Base-by-base conservation (phyloP, 1,140 invertebrate genomes). In the Ctenoplectra terminalis region DNA sequence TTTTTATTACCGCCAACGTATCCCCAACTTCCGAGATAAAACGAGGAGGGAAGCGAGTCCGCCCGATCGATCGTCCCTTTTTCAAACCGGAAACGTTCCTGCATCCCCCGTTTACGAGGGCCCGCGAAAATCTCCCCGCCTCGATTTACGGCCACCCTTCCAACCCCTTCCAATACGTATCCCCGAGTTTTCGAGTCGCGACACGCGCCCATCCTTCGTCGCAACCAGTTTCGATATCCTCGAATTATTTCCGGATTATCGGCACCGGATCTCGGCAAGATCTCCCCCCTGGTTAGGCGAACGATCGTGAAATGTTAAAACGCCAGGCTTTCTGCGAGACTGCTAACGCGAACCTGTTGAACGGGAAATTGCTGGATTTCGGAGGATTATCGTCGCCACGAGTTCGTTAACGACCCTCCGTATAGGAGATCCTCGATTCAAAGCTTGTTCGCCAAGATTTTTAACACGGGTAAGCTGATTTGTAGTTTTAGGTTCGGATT, bases 1-100 rank as follows among this genome's bases (percentile, higher is more conserved):
- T 69, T 69, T 69, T 69, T 69, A 69, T 69, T 69, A 48, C 46
- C 66, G 20, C 20, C 37, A 40, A 46, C 40, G 63, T 66, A 66
- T 46, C 63, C 40, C 58, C 15, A 40, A 63, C 61, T 63, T 63
- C 34, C 26, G 46, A 69, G 46, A 69, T 69, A 69, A 69, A 69
- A 63, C 61, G 60, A 4, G 46, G 8, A 48, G 46, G 46, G 46
- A 48, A 58, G 56, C 64, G 64, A 48, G 26, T 31, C 11, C 43
- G 43, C 48, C 43, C 64, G 64, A 67, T 67, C 64, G 64, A 67
- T 67, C 64, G 64, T 26, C 29, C 20, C 46, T 48, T 31, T 34
- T 31, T 34, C 66, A 48, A 50, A 69, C 66, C 26, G 66, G 46
- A 69, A 69, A 69, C 29, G 46, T 23, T 13, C 64, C 26, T 46